Base-by-base conservation (phyloP, 2,888 invertebrate species). In the Cantharis lateralis region DNA sequence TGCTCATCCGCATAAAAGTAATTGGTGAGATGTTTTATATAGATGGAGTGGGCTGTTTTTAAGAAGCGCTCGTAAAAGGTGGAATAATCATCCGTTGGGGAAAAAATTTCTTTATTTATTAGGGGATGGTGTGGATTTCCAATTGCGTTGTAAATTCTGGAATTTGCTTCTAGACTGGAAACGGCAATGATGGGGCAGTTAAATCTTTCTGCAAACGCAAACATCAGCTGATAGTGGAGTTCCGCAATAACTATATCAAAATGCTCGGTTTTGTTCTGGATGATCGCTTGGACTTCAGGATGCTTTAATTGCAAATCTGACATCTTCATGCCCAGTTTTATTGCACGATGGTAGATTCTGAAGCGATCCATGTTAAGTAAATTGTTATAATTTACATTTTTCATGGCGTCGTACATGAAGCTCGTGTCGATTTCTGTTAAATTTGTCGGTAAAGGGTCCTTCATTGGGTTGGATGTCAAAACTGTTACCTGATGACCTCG, bases 401-500 rank as follows among this genome's bases (percentile, higher is more conserved):
- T 68, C 15, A 24, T 20, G n/a, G 15, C 68, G 5, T 70, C 61
- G 70, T 89, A 88, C 0, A 88, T 79, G 63, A 83, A 82, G 68
- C 85, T 83, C 0, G 88, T 68, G 79, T 88, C 86, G 64, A 90
- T 87, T 80, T 89, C 87, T 1, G 84, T 87, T 11, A 89, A 83
- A 78, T 88, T 89, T 0, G 82, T 79, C 1, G 88, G 82, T 0
- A 83, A 78, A 10, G 81, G 72, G 64, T 89, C 87, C 20, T 87
- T 86, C 1, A 89, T 81, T 0, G 90, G 89, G 82, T 85, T 81
- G 3, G 86, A 81, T 0, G 91, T 89, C 18, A 90, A 71, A 0
- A 90, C 83, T 0, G 89, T 88, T 0, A 91, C 77, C 70, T 90
- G 84, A 78, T 91, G 91, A 9, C 90, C 91, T 75, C 87, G 85